Conservation (phyloP, 2,888 invertebrate genomes). For the Oligia latruncula region DNA sequence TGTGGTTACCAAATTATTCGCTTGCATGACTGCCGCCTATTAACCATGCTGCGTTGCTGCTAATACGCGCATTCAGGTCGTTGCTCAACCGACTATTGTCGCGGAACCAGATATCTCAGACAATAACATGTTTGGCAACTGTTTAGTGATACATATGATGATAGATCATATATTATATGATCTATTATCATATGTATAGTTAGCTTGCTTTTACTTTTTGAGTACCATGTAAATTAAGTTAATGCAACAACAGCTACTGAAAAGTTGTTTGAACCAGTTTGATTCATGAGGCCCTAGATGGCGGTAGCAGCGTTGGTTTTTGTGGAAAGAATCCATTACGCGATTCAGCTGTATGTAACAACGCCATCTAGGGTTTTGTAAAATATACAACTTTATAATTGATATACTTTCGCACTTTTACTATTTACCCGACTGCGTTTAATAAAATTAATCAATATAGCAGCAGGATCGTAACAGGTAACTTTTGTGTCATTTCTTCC, state of each 20-base stretch:
- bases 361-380: not conserved
- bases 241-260: not conserved
- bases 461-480: not conserved
- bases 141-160: conserved; percentile 38
- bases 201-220: conserved; percentile 30
- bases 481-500: not conserved
- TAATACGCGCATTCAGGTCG: conserved; percentile 67
- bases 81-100: conserved; percentile 72
- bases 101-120: conserved; percentile 68
- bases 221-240: conserved; percentile 3
- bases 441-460: too few species aligned
- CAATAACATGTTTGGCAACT: conserved; percentile 67
- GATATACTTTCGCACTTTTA: not conserved
- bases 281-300: not conserved
- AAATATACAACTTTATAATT: not conserved
- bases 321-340: not conserved
- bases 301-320: not conserved
- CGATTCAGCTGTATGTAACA: not conserved
- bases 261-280: conserved; percentile 5
- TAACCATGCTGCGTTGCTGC: conserved; percentile 51
- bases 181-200: too few species aligned
- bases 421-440: not conserved
- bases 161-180: too few species aligned
- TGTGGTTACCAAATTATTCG: conserved; percentile 61
- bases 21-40: conserved; percentile 71